These are phyloP conservation scores for Andrena fulva DNA, from an alignment of 2,888 invertebrate genomes.

Conservation along the genomic window DNA sequence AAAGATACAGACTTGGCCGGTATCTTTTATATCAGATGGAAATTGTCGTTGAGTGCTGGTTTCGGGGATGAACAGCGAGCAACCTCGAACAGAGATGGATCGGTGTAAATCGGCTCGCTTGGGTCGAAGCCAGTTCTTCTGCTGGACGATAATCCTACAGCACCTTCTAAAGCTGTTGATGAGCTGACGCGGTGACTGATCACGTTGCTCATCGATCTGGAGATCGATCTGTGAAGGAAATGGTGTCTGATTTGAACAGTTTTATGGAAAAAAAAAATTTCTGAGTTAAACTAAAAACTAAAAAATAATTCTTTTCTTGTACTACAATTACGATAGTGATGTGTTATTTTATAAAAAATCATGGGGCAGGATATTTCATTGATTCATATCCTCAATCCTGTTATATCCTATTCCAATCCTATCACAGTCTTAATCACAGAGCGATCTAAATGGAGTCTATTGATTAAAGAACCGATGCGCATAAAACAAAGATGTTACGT, in stretches of 20 bases:
- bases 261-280: too few species aligned
- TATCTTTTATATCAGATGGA: slow-evolving; percentile 79
- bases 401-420: too few species aligned
- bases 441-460: too few species aligned
- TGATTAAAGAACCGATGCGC: too few species aligned
- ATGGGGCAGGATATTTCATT: too few species aligned
- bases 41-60: slow-evolving; percentile 82
- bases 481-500: slow-evolving; percentile 63
- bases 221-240: slow-evolving; percentile 73
- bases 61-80: slow-evolving; percentile 90
- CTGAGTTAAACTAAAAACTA: too few species aligned
- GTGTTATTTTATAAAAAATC: too few species aligned
- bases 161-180: slow-evolving; percentile 85
- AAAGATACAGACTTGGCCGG: background rate
- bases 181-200: slow-evolving; percentile 80
- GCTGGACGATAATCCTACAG: slow-evolving; percentile 85
- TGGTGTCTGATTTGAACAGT: background rate
- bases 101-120: slow-evolving; percentile 97
- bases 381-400: too few species aligned
- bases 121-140: slow-evolving; percentile 91
- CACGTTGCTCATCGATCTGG: slow-evolving; percentile 79
- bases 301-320: too few species aligned
- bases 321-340: too few species aligned
- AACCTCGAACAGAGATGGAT: slow-evolving; percentile 95
- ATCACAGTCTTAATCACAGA: too few species aligned